Percentiles rank a stretch among this genome's conserved stretches.
These are phyloP conservation scores for Danionella dracula DNA, from an alignment of 2,797 vertebrate species.

Conservation along the genomic window DNA sequence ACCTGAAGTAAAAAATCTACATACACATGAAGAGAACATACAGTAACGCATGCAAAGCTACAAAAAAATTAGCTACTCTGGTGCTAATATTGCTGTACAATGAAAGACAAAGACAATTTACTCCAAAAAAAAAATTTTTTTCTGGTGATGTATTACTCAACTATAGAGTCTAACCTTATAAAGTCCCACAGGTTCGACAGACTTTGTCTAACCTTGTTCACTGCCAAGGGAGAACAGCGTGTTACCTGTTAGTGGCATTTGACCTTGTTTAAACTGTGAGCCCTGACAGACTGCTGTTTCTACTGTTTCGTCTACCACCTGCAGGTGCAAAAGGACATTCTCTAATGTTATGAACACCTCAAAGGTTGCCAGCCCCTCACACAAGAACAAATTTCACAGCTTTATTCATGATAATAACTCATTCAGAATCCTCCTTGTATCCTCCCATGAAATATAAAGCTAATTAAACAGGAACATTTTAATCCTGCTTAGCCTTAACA, in stretches of 20 bases:
- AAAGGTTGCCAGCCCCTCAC: background rate
- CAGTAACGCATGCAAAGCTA: too few relatives aligned
- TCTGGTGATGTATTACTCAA: too few relatives aligned
- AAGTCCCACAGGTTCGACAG: constrained; percentile 9
- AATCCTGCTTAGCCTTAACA: constrained; percentile 36
- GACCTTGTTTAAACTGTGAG: constrained; percentile 11
- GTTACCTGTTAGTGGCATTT: constrained; percentile 28
- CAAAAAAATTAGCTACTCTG: too few relatives aligned
- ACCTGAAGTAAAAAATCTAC: too few relatives aligned
- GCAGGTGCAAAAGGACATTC: background rate
- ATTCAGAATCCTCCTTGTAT: constrained; percentile 25
- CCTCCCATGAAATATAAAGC: constrained; percentile 25
- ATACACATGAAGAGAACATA: too few relatives aligned
- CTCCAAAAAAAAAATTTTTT: too few relatives aligned
- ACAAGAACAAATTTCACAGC: background rate
- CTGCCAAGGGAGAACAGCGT: background rate
- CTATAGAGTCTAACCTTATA: background rate
- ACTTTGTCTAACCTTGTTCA: constrained; percentile 1
- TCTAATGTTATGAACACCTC: background rate
- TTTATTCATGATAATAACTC: constrained; percentile 16
- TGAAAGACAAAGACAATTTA: too few relatives aligned
- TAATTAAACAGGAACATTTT: constrained; percentile 33
- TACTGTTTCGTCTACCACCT: background rate
- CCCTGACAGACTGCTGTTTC: constrained; percentile 7
- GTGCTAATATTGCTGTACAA: too few relatives aligned